Evolutionary conservation across 2,113 vertebrate species (phyloP).

Genomic region (Oncorhynchus mykiss): DNA sequence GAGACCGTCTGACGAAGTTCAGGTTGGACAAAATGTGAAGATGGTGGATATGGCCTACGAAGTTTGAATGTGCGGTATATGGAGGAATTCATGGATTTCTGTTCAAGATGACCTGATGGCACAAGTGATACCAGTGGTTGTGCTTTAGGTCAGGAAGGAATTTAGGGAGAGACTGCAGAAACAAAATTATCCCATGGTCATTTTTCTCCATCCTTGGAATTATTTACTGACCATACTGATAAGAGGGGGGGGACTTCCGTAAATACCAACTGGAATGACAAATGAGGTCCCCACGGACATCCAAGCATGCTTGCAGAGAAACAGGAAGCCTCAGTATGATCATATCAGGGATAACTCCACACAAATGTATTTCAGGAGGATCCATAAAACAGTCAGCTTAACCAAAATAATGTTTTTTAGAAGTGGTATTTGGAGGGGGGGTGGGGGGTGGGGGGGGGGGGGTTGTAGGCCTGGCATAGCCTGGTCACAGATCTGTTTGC

Average conservation of each 20-base stretch:
- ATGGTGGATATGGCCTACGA: not conserved
- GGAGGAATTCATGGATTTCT: too few species aligned
- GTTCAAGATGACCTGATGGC: too few species aligned
- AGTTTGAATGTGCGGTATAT: too few species aligned
- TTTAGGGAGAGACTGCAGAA: too few species aligned
- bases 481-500: not conserved
- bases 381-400: too few species aligned
- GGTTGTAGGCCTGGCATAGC: not conserved
- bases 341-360: conserved; percentile 40
- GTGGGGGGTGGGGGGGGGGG: too few species aligned
- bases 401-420: too few species aligned
- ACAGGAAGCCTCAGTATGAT: conserved; percentile 56
- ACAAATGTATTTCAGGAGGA: conserved; percentile 30
- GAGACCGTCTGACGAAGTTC: conserved; percentile 27
- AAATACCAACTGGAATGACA: conserved; percentile 50
- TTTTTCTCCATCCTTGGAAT: conserved; percentile 53
- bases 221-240: conserved; percentile 69
- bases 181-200: not conserved
- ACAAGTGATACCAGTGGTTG: too few species aligned
- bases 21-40: not conserved
- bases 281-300: conserved; percentile 45
- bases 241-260: conserved; percentile 36
- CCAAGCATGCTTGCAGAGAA: conserved; percentile 33
- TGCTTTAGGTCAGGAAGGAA: too few species aligned
- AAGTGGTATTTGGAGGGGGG: too few species aligned